These are phyloP conservation scores for Peromyscus maniculatus DNA, from an alignment of 2,113 vertebrate species.

Conservation along the genomic window DNA sequence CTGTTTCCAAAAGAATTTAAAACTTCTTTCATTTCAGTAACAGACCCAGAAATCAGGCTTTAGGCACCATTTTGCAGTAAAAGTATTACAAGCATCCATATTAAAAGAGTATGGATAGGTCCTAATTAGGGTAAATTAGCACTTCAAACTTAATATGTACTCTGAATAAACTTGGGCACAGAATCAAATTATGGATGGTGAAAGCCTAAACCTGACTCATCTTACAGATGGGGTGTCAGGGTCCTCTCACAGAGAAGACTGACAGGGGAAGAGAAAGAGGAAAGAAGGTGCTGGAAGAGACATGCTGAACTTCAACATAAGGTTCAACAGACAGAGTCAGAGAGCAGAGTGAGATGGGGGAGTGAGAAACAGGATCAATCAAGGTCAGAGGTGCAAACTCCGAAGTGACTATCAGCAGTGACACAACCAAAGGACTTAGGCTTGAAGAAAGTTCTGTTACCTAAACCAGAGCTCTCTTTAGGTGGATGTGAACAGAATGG, in stretches of 20 bases:
- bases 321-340: neutral
- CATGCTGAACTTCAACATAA: neutral
- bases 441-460: slow-evolving; percentile 1
- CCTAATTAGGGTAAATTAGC: neutral
- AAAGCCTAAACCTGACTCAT: neutral
- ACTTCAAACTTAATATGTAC: neutral
- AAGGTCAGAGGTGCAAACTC: neutral
- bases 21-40: neutral
- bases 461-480: slow-evolving; percentile 4
- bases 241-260: neutral
- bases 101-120: neutral
- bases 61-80: neutral
- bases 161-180: neutral
- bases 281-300: neutral
- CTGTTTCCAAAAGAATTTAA: neutral
- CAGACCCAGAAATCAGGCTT: neutral
- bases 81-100: neutral
- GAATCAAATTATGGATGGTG: neutral
- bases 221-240: neutral
- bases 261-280: neutral
- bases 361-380: neutral
- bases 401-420: neutral
- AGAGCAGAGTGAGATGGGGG: neutral
- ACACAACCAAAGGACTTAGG: neutral
- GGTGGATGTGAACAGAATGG: neutral